phyloP scores from a whole-genome alignment of 1,140 invertebrate genomes.

The Drosophila pruinosa region DNA sequence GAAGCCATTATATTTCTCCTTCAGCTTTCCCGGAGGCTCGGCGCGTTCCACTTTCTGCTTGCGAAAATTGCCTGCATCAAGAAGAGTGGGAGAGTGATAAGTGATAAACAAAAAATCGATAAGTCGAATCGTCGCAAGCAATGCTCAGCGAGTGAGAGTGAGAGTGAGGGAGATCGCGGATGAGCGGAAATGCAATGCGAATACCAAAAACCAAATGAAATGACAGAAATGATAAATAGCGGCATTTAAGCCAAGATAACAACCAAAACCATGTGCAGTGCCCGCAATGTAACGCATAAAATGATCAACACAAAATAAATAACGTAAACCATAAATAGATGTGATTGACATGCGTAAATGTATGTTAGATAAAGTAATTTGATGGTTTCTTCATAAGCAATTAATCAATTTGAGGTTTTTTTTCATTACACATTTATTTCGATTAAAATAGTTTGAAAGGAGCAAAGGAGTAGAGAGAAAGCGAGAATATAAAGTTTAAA shows the following conservation, averaged over 20 bases:
- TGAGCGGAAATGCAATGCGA: not conserved
- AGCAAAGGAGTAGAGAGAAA: not conserved
- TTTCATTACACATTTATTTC: conserved; percentile 36
- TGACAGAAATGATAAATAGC: not conserved
- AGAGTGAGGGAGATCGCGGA: not conserved
- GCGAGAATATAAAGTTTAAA: not conserved
- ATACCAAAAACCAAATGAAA: not conserved
- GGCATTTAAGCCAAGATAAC: not conserved
- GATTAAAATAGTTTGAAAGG: conserved; percentile 4
- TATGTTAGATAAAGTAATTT: not conserved
- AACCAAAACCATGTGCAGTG: not conserved
- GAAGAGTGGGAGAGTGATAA: conserved; percentile 2
- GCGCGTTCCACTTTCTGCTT: conserved; percentile 82
- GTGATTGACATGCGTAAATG: not conserved
- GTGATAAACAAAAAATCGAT: conserved; percentile 4
- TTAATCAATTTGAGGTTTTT: conserved; percentile 17
- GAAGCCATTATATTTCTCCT: conserved; percentile 85
- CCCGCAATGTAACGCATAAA: not conserved
- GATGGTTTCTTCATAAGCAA: conserved; percentile 9
- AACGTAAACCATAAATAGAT: not conserved
- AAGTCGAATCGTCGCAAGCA: not conserved
- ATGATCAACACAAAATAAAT: not conserved
- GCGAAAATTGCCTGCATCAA: conserved; percentile 78
- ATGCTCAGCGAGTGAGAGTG: not conserved
- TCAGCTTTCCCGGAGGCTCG: conserved; percentile 58